Evolutionary conservation across 2,888 invertebrate species (phyloP), one percentile per base, ranked within the genome.

Genomic region (Apamea sordens): DNA sequence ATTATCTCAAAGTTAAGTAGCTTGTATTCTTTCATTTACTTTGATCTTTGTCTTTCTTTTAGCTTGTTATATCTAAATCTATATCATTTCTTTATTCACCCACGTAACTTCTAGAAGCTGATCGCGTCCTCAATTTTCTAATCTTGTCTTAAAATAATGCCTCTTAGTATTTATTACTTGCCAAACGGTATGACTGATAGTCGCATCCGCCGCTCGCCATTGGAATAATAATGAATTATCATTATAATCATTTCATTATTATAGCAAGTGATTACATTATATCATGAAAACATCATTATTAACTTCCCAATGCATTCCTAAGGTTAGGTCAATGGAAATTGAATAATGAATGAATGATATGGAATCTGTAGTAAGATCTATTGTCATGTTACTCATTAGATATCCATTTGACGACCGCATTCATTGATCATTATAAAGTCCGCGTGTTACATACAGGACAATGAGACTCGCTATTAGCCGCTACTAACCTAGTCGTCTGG

Each of bases 181-280:
- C 47, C 73, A n/a, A 72, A 73, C 50, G 32, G 50, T 68, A 69
- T 61, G 10, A 13, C 63, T 50, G 86, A 82, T 82, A 82, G 64
- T 28, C 47, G 65, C 80, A 70, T 89, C 85, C 88, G 85, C 36
- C 56, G 50, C n/a, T 73, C 65, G 73, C 71, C 59, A 61, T 56
- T 41, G 21, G 79, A 79, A 79, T 83, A 78, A 83, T 85, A 88
- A 88, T 83, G 72, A 68, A 56, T 76, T 76, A 44, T 79, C 64
- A 77, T 73, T 77, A 82, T 83, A 75, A 79, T 82, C 10, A 53
- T 87, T 32, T 77, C 44, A 77, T 77, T 53, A 63, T 63, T 77
- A 76, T 47, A 15, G 10, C 47, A 18, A 77, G 28, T 76, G 41
- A 50, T 77, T 77, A 61, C 21, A 64, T 64, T 59, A 50, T 53